Percentiles rank a stretch among this genome's conserved stretches.
Evolutionary conservation across 2,888 invertebrate genomes (phyloP).

Genomic region (Luperina testacea): DNA sequence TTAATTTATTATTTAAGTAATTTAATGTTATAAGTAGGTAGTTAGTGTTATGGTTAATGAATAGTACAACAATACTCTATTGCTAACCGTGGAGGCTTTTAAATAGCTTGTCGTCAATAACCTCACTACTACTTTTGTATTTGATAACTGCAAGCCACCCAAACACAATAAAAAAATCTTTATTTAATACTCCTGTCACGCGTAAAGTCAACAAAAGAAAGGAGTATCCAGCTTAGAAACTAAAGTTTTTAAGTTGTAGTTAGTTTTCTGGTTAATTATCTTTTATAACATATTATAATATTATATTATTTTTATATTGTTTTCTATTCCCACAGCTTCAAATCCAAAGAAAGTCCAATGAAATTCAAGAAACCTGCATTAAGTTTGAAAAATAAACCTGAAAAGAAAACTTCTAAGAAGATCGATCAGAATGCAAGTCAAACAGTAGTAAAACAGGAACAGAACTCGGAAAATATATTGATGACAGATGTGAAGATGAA

Average conservation of each 20-base stretch:
- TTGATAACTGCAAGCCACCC: too few relatives aligned
- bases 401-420: slow-evolving; percentile 50
- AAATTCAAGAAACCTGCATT: slow-evolving; percentile 76
- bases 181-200: background rate
- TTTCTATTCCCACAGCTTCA: slow-evolving; percentile 70
- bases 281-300: background rate
- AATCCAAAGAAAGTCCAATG: slow-evolving; percentile 73
- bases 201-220: background rate
- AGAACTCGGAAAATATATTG: slow-evolving; percentile 43
- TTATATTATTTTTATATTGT: background rate
- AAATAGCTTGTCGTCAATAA: too few relatives aligned
- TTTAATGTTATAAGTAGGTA: too few relatives aligned
- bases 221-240: background rate
- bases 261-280: background rate
- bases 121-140: too few relatives aligned
- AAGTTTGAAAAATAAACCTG: slow-evolving; percentile 70
- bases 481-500: slow-evolving; percentile 37
- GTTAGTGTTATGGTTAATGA: too few relatives aligned
- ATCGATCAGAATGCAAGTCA: slow-evolving; percentile 8
- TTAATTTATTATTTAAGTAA: too few relatives aligned
- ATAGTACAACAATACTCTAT: too few relatives aligned
- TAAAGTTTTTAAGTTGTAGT: background rate
- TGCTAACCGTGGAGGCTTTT: too few relatives aligned
- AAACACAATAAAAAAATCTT: too few relatives aligned
- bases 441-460: slow-evolving; percentile 45